Percentiles rank a stretch among this genome's conserved stretches.
Conservation (phyloP, 2,113 vertebrate species). For the Forbesichthys papilliferus region DNA sequence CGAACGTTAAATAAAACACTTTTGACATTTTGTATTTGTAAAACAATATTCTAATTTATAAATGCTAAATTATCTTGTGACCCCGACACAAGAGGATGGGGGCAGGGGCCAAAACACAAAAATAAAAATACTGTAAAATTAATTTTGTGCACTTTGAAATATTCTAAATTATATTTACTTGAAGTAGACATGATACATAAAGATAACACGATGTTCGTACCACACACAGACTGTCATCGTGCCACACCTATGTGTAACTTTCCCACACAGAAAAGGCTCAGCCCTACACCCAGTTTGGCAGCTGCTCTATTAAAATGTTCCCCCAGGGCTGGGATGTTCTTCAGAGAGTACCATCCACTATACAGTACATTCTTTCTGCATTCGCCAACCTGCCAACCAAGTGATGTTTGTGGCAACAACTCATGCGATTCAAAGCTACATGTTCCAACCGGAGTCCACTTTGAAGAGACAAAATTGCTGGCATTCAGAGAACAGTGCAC, state of each 20-base stretch:
- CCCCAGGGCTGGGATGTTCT: slow-evolving; percentile 5
- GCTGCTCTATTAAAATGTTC: background rate
- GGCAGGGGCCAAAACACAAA: too few relatives aligned
- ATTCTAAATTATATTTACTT: background rate
- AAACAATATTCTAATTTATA: too few relatives aligned
- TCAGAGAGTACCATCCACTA: background rate
- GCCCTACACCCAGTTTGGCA: background rate
- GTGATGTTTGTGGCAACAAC: background rate
- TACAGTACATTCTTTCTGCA: background rate
- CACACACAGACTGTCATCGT: background rate
- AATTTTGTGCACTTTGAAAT: too few relatives aligned
- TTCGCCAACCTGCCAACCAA: background rate
- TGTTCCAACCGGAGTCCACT: slow-evolving; percentile 1
- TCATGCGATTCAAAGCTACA: background rate
- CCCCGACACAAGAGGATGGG: too few relatives aligned
- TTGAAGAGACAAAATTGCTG: background rate
- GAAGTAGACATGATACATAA: background rate
- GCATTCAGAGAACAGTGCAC: background rate
- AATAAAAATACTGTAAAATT: too few relatives aligned
- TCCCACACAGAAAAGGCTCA: slow-evolving; percentile 17
- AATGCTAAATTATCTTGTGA: too few relatives aligned
- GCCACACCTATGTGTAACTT: slow-evolving; percentile 33
- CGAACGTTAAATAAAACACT: too few relatives aligned
- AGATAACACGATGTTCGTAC: background rate
- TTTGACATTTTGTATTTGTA: too few relatives aligned